Conservation (phyloP, 2,888 invertebrate species). For the Amphiduros pacificus region DNA sequence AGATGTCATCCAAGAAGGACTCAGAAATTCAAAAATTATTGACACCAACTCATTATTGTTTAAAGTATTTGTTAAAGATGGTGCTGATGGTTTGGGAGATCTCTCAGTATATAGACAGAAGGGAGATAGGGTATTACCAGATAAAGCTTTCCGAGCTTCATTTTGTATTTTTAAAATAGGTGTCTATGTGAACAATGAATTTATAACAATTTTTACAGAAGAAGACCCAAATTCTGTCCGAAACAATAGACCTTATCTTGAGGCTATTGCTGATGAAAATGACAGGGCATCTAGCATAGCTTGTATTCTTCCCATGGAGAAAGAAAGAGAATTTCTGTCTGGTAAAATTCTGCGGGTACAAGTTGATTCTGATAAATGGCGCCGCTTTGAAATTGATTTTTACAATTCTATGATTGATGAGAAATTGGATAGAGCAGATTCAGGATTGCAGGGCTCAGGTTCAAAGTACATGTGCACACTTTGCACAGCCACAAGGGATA, state of each 20-base stretch:
- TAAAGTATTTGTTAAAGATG: not conserved
- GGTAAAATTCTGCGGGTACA: not conserved
- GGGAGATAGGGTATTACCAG: not conserved
- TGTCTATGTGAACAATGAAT: not conserved
- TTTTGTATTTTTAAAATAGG: not conserved
- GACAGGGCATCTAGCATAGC: not conserved
- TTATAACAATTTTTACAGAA: not conserved
- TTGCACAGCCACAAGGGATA: not conserved
- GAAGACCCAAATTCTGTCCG: not conserved
- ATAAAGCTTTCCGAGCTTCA: not conserved
- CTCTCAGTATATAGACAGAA: not conserved
- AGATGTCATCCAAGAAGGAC: too few relatives aligned
- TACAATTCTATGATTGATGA: not conserved
- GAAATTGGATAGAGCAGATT: not conserved
- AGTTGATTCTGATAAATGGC: not conserved
- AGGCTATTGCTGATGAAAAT: not conserved
- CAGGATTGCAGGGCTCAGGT: not conserved
- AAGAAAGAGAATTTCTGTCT: not conserved
- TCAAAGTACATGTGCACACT: not conserved
- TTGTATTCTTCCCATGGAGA: not conserved
- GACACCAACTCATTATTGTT: too few relatives aligned
- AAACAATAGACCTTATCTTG: not conserved
- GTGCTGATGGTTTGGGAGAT: not conserved
- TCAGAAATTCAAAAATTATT: not conserved
- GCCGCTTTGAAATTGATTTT: not conserved